These are phyloP conservation scores for Psilopsiagon aurifrons DNA, from an alignment of 2,113 vertebrate genomes.

Conservation along the genomic window DNA sequence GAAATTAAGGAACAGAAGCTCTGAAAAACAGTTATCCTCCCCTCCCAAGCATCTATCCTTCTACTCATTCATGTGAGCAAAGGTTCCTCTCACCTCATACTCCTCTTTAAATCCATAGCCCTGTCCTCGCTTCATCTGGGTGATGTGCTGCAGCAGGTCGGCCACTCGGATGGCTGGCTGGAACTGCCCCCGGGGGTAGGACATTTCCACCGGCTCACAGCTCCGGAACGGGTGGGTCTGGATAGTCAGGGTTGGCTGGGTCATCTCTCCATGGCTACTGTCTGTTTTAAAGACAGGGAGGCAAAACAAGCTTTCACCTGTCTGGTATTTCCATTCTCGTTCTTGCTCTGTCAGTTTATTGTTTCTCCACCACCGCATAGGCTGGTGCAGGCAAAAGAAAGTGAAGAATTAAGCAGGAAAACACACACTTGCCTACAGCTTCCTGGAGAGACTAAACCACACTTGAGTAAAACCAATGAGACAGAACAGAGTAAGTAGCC, in stretches of 20 bases:
- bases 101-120: slow-evolving; percentile 98
- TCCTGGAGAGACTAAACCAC: not conserved
- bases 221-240: slow-evolving; percentile 93
- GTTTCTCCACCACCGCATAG: not conserved
- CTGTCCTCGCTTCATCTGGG: slow-evolving; percentile 98
- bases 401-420: not conserved
- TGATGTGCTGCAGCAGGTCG: slow-evolving; percentile 98
- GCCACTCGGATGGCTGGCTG: slow-evolving; percentile 96
- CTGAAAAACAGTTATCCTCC: not conserved
- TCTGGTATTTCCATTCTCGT: not conserved
- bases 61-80: fast-evolving
- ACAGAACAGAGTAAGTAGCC: not conserved
- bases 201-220: slow-evolving; percentile 95
- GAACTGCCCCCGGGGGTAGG: slow-evolving; percentile 93
- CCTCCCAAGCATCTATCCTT: not conserved
- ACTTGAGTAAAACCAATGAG: not conserved
- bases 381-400: not conserved
- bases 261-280: slow-evolving; percentile 88
- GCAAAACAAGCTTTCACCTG: slow-evolving; percentile 37
- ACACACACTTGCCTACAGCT: not conserved
- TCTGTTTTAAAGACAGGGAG: slow-evolving; percentile 77
- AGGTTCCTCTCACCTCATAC: slow-evolving; percentile 86
- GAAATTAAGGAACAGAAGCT: not conserved
- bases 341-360: not conserved
- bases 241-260: slow-evolving; percentile 91